Percentiles rank a stretch among this genome's conserved stretches.
Conservation (phyloP, 2,113 vertebrate genomes). For the Tachycineta bicolor region DNA sequence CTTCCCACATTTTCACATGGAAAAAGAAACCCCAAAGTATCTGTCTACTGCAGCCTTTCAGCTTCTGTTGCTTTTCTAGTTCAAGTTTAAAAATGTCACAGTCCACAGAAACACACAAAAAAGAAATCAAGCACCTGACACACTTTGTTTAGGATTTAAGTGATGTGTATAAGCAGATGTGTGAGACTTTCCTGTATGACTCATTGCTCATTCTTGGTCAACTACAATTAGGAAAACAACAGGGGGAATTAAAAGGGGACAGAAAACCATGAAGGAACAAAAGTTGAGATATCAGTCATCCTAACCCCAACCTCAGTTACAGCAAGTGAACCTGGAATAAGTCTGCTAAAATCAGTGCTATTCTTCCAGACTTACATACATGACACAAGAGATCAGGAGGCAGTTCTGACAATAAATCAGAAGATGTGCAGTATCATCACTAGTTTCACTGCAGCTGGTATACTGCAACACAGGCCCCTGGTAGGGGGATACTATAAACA, state of each 20-base stretch:
- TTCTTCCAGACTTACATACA: not conserved
- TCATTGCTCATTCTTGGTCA: slow-evolving; percentile 1
- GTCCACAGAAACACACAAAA: not conserved
- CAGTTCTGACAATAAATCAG: not conserved
- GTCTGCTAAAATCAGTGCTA: not conserved
- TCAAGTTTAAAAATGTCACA: not conserved
- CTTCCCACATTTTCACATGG: not conserved
- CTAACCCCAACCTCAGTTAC: not conserved
- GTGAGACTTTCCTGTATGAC: not conserved
- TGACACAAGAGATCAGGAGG: not conserved
- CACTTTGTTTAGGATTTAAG: not conserved
- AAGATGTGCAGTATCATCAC: not conserved
- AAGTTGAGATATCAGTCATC: not conserved
- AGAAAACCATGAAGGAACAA: not conserved
- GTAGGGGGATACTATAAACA: not conserved
- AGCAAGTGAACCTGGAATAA: not conserved
- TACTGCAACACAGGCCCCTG: not conserved
- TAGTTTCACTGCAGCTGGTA: not conserved
- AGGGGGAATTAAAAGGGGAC: not conserved
- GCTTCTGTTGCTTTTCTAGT: not conserved
- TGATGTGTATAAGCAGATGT: not conserved
- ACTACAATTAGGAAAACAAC: not conserved
- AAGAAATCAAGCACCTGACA: slow-evolving; percentile 3
- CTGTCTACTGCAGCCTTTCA: not conserved
- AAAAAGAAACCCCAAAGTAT: not conserved